Evolutionary conservation across 2,888 invertebrate species (phyloP), one percentile per base, ranked within the genome.

Genomic region (Drosophila atripex): DNA sequence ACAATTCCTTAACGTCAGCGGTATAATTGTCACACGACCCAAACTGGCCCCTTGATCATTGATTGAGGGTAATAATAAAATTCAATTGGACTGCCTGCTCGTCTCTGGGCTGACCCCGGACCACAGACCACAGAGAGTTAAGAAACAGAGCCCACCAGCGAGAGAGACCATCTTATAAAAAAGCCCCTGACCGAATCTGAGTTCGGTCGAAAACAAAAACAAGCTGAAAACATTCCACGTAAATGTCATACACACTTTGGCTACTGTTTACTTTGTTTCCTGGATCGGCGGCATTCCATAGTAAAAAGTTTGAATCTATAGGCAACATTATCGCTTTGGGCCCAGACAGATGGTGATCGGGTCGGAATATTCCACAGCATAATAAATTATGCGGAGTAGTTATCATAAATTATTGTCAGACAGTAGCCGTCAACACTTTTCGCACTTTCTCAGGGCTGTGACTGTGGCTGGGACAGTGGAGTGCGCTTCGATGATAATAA

Each of bases 11-110:
- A 88, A 82, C 87, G 83, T 82, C 89, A 87, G 74, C 56, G 79
- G 63, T 90, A 89, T 89, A 91, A 90, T 92, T 92, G 91, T 91
- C 91, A 90, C 91, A 91, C 91, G 91, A 91, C 91, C 92, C 88
- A 88, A 86, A 84, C 78, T 90, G 90, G 88, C 91, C 91, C 89
- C 89, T 85, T 85, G 89, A 86, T 88, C 89, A 90, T 89, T 89
- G 90, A 91, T 91, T 91, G 90, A 90, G 88, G 89, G 90, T 90
- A 90, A 90, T 90, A 91, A 90, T 82, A 76, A 88, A 87, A 89
- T 89, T 85, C 85, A 85, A 85, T 85, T 85, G 84, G 73, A 69
- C 70, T 60, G 71, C 78, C 55, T 65, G 58, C 59, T 53, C 30
- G 46, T 49, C 61, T 61, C 61, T 53, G 61, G 79, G 32, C 88